Conservation (phyloP, 2,888 invertebrate species). For the Aphodius granarius region DNA sequence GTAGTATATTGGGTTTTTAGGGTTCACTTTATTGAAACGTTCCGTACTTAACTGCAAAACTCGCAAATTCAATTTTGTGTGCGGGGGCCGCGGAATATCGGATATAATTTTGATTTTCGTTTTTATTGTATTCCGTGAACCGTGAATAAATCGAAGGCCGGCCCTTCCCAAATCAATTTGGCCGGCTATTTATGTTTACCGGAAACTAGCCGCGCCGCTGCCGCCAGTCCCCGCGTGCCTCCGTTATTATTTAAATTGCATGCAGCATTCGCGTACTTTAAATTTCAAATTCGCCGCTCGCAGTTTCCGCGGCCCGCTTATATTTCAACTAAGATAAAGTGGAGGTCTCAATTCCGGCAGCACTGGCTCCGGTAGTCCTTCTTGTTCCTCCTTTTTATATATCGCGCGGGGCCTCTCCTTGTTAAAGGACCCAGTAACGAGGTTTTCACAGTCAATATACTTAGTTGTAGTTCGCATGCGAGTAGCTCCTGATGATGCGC, state of each 20-base stretch:
- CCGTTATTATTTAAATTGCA: constrained; percentile 11
- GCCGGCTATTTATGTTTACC: constrained; percentile 1
- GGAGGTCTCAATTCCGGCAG: neutral
- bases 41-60: no score
- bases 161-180: neutral
- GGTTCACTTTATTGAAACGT: no score
- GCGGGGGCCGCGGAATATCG: neutral
- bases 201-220: neutral
- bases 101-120: neutral
- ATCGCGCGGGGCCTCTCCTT: constrained; percentile 25
- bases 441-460: constrained; percentile 40
- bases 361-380: constrained; percentile 7
- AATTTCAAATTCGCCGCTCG: constrained; percentile 9
- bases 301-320: neutral
- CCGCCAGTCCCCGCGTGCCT: neutral
- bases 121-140: neutral
- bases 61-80: neutral
- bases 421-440: constrained; percentile 36
- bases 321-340: constrained; percentile 5
- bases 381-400: constrained; percentile 13
- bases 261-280: constrained; percentile 6
- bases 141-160: neutral
- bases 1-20: no score
- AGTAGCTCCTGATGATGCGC: constrained; percentile 29
- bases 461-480: constrained; percentile 39